Percentiles rank a stretch among this genome's conserved stretches.
Evolutionary conservation across 2,888 invertebrate genomes (phyloP).

Genomic region (Coelopa pilipes): DNA sequence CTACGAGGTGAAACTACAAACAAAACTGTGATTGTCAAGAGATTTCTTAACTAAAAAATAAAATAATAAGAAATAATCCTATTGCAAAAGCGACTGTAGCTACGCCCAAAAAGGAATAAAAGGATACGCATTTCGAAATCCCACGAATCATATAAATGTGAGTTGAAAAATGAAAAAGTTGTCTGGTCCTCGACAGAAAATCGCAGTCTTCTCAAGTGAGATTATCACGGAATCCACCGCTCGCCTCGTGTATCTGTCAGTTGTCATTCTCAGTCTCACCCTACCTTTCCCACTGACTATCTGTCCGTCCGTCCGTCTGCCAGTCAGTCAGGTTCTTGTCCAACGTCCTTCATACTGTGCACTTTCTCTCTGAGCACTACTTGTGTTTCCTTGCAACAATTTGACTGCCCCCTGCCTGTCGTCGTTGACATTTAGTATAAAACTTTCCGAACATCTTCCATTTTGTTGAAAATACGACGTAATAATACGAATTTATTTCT

Average conservation of each 20-base stretch:
- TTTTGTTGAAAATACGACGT: slow-evolving; percentile 26
- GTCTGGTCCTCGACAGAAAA: background rate
- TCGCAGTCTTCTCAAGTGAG: too few relatives aligned
- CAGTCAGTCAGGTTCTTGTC: too few relatives aligned
- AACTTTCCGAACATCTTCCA: slow-evolving; percentile 5
- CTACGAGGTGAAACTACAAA: background rate
- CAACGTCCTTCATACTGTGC: too few relatives aligned
- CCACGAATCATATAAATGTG: too few relatives aligned
- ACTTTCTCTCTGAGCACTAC: background rate
- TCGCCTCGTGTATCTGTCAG: too few relatives aligned
- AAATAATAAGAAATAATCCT: background rate
- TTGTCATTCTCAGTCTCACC: background rate
- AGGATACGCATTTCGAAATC: slow-evolving; percentile 10
- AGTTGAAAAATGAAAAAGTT: background rate
- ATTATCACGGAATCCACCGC: too few relatives aligned
- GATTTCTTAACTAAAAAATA: background rate
- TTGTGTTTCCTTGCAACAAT: background rate
- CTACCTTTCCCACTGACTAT: background rate
- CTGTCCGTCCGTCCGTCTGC: background rate
- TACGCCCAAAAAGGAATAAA: background rate
- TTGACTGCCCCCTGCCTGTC: background rate
- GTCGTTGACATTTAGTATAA: background rate
- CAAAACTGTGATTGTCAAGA: slow-evolving; percentile 8
- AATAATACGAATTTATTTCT: background rate
- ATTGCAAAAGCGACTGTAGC: background rate